Base-by-base conservation (phyloP, 2,888 invertebrate genomes). In the Dilophus febrilis region DNA sequence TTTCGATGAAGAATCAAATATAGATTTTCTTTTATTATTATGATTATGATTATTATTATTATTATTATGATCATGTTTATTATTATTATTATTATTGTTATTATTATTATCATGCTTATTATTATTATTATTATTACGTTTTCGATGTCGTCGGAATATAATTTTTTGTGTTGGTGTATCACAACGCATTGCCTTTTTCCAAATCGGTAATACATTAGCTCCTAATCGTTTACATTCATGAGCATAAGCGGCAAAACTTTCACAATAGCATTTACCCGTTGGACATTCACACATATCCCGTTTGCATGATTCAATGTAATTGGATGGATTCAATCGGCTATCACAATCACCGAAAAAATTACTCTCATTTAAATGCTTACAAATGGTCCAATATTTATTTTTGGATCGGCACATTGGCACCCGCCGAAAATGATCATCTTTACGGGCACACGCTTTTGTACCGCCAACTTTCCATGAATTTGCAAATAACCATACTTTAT, bases 391-490 rank as follows among this genome's bases (percentile, higher is more conserved):
- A 35, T 67, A 61, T 63, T 65, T 41, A 61, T 58, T 40, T 58
- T 46, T 44, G 58, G 58, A 35, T 70, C 67, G 48, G 68, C 67
- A 39, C 71, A 66, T 47, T 67, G 65, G 37, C 63, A 52, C 46
- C 71, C 63, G 47, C 62, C 51, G 48, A 56, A 50, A 43, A 44
- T 61, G 64, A 49, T 71, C 65, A 48, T 66, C 69, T 35, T 58
- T 58, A 1, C 74, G 66, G 2, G 73, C 70, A 54, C 85, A 84
- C 4, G 77, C 74, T 41, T 74, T 73, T 44, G 72, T 75, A 0
- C 83, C 81, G 1, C 91, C 91, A 2, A 88, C 83, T 39, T 85
- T 74, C 94, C 94, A 95, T 4, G 91, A 87, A 37, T 79, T 72
- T 3, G 86, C 91, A 53, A 94, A 91, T 40, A 72, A 71, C 65